Evolutionary conservation across 64 coral and sea anemone genomes (phyloP).

Genomic region (Pocillopora verrucosa): DNA sequence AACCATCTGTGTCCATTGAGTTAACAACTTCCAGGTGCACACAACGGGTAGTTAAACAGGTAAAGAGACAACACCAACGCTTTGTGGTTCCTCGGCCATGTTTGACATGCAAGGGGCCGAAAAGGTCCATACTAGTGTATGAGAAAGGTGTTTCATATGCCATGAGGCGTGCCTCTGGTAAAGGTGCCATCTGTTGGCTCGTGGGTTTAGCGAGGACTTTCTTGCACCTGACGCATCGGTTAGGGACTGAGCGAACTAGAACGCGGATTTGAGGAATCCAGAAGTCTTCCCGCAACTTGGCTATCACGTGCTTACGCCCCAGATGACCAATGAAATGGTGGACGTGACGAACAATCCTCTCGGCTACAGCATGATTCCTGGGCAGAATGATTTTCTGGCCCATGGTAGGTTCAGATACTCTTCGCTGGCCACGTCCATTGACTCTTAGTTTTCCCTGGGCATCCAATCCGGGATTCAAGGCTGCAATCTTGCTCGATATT

Average conservation of each 20-base stretch:
- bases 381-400: not conserved
- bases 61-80: constrained; percentile 49
- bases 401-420: not conserved
- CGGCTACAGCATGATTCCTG: not conserved
- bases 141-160: constrained; percentile 46
- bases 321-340: constrained; percentile 18
- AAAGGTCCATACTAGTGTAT: constrained; percentile 45
- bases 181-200: constrained; percentile 39
- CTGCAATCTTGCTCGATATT: not conserved
- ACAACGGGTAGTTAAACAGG: constrained; percentile 37
- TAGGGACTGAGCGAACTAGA: constrained; percentile 31
- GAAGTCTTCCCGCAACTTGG: constrained; percentile 34
- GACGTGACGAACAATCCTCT: not conserved
- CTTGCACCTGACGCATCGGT: constrained; percentile 22
- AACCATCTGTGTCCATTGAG: constrained; percentile 45
- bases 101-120: constrained; percentile 42
- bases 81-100: constrained; percentile 36
- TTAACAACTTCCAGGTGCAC: constrained; percentile 60
- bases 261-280: constrained; percentile 42
- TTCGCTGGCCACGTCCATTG: constrained; percentile 14
- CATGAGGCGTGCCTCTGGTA: not conserved
- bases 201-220: constrained; percentile 26
- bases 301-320: constrained; percentile 37
- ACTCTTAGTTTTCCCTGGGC: not conserved
- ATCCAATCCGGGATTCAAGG: constrained; percentile 1